A percentile compares a stretch with the other conserved stretches of the same genome.
Evolutionary conservation across 2,888 invertebrate genomes (phyloP).

Genomic region (Alviniconcha strummeri): DNA sequence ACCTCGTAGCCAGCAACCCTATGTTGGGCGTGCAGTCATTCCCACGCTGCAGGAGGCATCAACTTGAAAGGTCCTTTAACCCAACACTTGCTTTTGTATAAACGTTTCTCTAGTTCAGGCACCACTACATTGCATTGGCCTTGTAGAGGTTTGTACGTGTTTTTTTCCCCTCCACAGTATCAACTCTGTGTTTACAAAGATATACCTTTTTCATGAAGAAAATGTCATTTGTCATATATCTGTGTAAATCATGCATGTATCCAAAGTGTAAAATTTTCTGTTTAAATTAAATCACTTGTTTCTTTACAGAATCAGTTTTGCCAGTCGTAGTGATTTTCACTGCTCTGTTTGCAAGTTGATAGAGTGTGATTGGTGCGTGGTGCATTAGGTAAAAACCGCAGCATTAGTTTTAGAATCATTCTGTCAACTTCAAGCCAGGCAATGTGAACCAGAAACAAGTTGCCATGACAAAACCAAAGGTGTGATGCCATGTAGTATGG

Average conservation of each 20-base stretch:
- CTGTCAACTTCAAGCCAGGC: too few relatives aligned
- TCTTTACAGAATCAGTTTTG: slow-evolving; percentile 27
- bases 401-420: too few relatives aligned
- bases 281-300: slow-evolving; percentile 51
- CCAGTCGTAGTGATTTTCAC: neutral
- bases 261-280: slow-evolving; percentile 56
- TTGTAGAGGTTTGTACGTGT: slow-evolving; percentile 48
- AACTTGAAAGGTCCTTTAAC: neutral
- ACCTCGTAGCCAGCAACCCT: too few relatives aligned
- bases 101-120: slow-evolving; percentile 46
- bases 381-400: too few relatives aligned
- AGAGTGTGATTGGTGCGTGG: neutral
- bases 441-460: too few relatives aligned
- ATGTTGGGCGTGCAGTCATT: neutral
- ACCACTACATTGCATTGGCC: slow-evolving; percentile 50
- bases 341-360: neutral
- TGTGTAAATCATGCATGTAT: slow-evolving; percentile 61
- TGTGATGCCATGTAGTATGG: too few relatives aligned
- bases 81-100: slow-evolving; percentile 43
- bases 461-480: too few relatives aligned
- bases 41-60: neutral
- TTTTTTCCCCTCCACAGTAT: slow-evolving; percentile 33
- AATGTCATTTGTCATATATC: slow-evolving; percentile 50
- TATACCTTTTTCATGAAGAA: slow-evolving; percentile 44
- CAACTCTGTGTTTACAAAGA: slow-evolving; percentile 46